A percentile compares a stretch with the other conserved stretches of the same genome.
Evolutionary conservation across 2,113 vertebrate genomes (phyloP).

Genomic region (Psammodynastes pulverulentus): DNA sequence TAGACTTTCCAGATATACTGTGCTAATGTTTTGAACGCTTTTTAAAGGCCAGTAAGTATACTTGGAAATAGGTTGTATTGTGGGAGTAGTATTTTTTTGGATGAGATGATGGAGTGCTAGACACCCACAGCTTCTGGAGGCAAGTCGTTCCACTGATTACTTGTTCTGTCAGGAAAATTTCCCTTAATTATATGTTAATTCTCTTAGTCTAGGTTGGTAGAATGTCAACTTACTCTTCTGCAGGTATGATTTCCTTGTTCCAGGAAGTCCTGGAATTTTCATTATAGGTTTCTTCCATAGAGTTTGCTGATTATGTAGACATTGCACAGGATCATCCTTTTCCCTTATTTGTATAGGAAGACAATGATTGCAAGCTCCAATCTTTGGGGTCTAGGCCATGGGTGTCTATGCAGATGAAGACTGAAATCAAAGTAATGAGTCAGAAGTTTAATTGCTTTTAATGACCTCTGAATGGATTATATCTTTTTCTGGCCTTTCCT

Average conservation of each 20-base stretch:
- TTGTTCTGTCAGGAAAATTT: background rate
- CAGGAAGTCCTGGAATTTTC: background rate
- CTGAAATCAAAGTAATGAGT: no score
- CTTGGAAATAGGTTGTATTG: background rate
- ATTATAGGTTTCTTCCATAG: no score
- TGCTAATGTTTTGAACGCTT: background rate
- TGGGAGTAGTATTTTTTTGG: background rate
- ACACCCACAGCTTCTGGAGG: background rate
- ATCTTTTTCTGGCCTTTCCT: no score
- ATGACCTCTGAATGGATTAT: no score
- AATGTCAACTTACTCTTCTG: background rate
- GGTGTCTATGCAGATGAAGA: no score
- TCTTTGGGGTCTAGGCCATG: no score
- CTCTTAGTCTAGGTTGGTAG: background rate
- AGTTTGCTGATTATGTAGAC: no score
- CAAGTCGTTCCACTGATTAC: background rate
- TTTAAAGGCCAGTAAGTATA: background rate
- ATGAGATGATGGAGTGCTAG: background rate
- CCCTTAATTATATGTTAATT: background rate
- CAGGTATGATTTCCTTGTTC: background rate
- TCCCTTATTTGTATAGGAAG: no score
- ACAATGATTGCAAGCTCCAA: no score
- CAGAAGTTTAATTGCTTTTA: no score
- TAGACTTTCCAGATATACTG: background rate
- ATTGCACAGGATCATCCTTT: no score